Evolutionary conservation across 2,113 vertebrate genomes (phyloP).

Genomic region (Phalacrocorax carbo): DNA sequence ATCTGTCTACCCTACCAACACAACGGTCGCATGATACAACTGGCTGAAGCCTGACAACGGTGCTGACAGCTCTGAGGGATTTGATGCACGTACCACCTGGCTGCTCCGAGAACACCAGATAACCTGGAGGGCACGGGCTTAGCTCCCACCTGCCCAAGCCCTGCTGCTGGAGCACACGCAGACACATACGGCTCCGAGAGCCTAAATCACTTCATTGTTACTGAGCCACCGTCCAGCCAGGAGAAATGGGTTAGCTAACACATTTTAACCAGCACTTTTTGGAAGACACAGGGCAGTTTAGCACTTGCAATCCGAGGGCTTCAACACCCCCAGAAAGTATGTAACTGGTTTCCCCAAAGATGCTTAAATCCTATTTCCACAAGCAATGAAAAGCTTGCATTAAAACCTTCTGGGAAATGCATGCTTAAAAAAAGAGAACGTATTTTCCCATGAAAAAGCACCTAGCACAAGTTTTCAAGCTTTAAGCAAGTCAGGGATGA

Average conservation of each 20-base stretch:
- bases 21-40: neutral
- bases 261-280: neutral
- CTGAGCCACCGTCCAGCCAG: neutral
- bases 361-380: neutral
- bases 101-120: neutral
- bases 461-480: neutral
- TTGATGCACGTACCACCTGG: too few relatives aligned
- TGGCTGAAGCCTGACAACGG: neutral
- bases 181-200: fast-evolving
- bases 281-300: neutral
- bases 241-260: neutral
- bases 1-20: neutral
- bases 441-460: neutral
- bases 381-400: neutral
- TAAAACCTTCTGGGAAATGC: neutral
- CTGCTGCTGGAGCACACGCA: neutral
- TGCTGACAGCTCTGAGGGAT: neutral
- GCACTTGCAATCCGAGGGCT: neutral
- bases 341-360: neutral
- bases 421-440: neutral
- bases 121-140: neutral
- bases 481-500: neutral
- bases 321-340: neutral
- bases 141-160: neutral
- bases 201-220: neutral